Conservation (phyloP, 2,888 invertebrate genomes). For the Acleris holmiana region DNA sequence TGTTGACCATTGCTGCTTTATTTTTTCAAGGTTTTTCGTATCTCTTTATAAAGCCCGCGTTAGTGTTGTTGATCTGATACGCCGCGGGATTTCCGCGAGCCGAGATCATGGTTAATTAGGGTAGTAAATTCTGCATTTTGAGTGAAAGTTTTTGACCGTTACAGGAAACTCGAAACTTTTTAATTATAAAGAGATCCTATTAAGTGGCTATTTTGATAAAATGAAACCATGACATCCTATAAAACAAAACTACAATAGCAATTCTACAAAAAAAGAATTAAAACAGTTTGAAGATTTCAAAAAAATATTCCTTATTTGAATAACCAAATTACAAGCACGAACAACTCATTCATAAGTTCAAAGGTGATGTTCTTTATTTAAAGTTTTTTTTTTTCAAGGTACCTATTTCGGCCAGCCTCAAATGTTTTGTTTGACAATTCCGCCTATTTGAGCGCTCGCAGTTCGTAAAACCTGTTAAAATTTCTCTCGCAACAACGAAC, state of each 20-base stretch:
- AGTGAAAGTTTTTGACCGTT: conserved; percentile 26
- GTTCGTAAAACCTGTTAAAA: conserved; percentile 43
- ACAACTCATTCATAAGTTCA: no score
- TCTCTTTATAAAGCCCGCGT: conserved; percentile 2
- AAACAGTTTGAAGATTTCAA: no score
- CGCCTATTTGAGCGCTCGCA: conserved; percentile 34
- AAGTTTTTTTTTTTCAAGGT: background rate
- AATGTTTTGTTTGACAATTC: conserved; percentile 36
- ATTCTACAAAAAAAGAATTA: no score
- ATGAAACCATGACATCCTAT: no score
- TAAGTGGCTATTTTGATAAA: no score
- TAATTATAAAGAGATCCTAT: background rate
- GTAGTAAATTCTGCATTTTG: conserved; percentile 12
- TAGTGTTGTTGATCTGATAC: background rate
- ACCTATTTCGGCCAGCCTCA: conserved; percentile 7
- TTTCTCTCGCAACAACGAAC: conserved; percentile 45
- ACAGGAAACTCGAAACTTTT: conserved; percentile 3
- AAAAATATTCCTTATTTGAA: conserved; percentile 1
- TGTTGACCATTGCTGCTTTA: conserved; percentile 20
- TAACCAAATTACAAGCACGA: no score
- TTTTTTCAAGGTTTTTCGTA: conserved; percentile 7
- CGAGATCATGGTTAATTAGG: conserved; percentile 1
- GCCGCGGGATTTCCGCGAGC: background rate
- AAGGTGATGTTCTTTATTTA: background rate
- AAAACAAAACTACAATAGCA: no score